A percentile compares a stretch with the other conserved stretches of the same genome.
These are phyloP conservation scores for Drosophila greeni DNA, from an alignment of 2,888 invertebrate genomes.

Conservation along the genomic window DNA sequence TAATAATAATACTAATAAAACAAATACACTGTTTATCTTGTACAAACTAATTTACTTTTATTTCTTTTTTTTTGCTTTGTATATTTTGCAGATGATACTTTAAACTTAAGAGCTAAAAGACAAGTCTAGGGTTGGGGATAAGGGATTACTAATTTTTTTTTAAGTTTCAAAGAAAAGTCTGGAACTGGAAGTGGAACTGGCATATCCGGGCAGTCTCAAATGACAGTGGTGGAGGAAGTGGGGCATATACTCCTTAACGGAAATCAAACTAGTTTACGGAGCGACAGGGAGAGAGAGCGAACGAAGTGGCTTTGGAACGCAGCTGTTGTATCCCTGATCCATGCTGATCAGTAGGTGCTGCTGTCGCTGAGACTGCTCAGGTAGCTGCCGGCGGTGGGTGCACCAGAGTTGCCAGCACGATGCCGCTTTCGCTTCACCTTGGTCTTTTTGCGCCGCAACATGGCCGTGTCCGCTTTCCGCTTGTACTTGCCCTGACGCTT, in stretches of 20 bases:
- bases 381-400: conserved; percentile 65
- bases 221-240: neutral
- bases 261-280: conserved; percentile 42
- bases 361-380: conserved; percentile 70
- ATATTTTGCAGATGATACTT: conserved; percentile 48
- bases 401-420: conserved; percentile 60
- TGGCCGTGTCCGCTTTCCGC: conserved; percentile 72
- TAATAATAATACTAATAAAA: neutral
- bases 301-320: conserved; percentile 52
- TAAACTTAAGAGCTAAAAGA: conserved; percentile 44
- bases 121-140: conserved; percentile 39
- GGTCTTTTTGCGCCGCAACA: conserved; percentile 71
- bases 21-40: neutral
- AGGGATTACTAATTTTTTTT: neutral
- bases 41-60: conserved; percentile 23
- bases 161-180: conserved; percentile 6
- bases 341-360: conserved; percentile 66
- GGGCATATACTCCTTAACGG: conserved; percentile 23
- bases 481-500: conserved; percentile 76
- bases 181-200: conserved; percentile 9
- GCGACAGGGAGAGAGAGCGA: neutral
- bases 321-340: conserved; percentile 23
- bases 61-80: conserved; percentile 32
- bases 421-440: conserved; percentile 75
- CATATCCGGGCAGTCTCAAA: conserved; percentile 17